phyloP scores from a whole-genome alignment of 2,888 invertebrate genomes.

The Scaptomyza tumidula region DNA sequence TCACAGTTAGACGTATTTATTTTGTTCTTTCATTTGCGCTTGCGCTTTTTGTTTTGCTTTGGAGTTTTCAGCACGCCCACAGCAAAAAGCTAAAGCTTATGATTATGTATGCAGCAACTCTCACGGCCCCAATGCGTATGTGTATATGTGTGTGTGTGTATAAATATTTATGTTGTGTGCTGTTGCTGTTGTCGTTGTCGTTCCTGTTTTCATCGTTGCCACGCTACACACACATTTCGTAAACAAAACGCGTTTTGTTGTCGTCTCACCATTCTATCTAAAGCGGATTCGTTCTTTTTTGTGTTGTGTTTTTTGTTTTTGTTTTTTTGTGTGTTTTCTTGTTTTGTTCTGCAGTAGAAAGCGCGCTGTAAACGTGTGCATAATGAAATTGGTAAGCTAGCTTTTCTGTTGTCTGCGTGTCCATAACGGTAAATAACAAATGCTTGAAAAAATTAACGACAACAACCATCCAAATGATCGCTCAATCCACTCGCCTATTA shows the following conservation, averaged over 20 bases:
- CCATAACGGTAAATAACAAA: slow-evolving; percentile 64
- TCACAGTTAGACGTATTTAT: slow-evolving; percentile 55
- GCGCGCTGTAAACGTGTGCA: slow-evolving; percentile 51
- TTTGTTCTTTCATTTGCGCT: slow-evolving; percentile 34
- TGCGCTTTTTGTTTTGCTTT: slow-evolving; percentile 67
- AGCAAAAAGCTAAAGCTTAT: slow-evolving; percentile 39
- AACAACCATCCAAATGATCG: background rate
- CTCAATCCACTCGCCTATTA: slow-evolving; percentile 8
- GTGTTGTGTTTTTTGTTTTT: background rate
- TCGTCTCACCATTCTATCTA: slow-evolving; percentile 46
- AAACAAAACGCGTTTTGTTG: slow-evolving; percentile 77
- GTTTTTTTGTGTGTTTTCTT: slow-evolving; percentile 4
- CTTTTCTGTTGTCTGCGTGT: slow-evolving; percentile 56
- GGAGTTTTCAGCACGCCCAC: slow-evolving; percentile 50
- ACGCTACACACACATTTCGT: slow-evolving; percentile 71
- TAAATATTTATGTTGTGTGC: slow-evolving; percentile 65
- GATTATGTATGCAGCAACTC: slow-evolving; percentile 54
- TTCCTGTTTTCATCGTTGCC: slow-evolving; percentile 63
- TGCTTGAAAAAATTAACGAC: slow-evolving; percentile 31
- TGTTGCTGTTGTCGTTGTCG: slow-evolving; percentile 43
- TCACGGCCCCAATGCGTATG: slow-evolving; percentile 39
- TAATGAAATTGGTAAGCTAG: slow-evolving; percentile 44
- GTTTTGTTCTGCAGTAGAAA: slow-evolving; percentile 42
- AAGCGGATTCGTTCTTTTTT: slow-evolving; percentile 26
- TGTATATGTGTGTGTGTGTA: slow-evolving; percentile 18